These are phyloP conservation scores for Scaptomyza parva DNA, from an alignment of 2,888 invertebrate genomes.

Conservation along the genomic window DNA sequence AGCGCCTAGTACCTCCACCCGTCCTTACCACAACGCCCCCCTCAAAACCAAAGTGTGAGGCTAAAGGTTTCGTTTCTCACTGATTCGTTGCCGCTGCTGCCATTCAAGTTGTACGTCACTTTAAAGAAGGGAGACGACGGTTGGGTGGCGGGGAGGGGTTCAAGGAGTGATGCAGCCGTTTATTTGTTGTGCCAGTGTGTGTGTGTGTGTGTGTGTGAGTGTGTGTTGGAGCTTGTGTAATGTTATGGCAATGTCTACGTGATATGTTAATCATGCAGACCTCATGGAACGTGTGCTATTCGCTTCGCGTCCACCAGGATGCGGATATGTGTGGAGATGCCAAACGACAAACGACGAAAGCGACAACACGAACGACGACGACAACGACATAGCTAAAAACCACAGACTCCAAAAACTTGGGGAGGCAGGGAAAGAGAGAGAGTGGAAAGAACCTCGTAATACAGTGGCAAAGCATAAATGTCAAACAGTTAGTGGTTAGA, in stretches of 20 bases:
- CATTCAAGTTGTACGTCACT: constrained; percentile 61
- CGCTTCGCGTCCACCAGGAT: constrained; percentile 49
- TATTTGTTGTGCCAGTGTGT: constrained; percentile 39
- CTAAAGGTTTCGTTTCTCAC: constrained; percentile 68
- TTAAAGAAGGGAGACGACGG: constrained; percentile 1
- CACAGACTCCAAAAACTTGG: not conserved
- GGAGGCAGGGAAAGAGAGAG: too few species aligned
- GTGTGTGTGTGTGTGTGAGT: not conserved
- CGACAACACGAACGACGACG: constrained; percentile 3
- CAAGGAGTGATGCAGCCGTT: constrained; percentile 33
- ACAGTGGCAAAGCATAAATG: constrained; percentile 57
- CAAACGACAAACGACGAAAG: constrained; percentile 12
- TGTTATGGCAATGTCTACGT: constrained; percentile 76
- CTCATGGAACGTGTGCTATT: constrained; percentile 48
- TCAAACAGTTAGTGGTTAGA: constrained; percentile 54
- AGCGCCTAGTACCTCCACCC: constrained; percentile 43
- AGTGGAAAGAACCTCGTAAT: constrained; percentile 33
- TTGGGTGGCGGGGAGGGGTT: not conserved
- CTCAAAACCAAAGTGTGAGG: constrained; percentile 26
- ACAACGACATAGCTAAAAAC: constrained; percentile 5
- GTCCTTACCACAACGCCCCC: too few species aligned
- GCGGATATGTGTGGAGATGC: constrained; percentile 57
- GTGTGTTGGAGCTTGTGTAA: constrained; percentile 62
- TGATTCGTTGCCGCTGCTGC: constrained; percentile 73
- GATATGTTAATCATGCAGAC: constrained; percentile 83